phyloP scores from a whole-genome alignment of 1,140 invertebrate species.

The Drosophila grimshawi region DNA sequence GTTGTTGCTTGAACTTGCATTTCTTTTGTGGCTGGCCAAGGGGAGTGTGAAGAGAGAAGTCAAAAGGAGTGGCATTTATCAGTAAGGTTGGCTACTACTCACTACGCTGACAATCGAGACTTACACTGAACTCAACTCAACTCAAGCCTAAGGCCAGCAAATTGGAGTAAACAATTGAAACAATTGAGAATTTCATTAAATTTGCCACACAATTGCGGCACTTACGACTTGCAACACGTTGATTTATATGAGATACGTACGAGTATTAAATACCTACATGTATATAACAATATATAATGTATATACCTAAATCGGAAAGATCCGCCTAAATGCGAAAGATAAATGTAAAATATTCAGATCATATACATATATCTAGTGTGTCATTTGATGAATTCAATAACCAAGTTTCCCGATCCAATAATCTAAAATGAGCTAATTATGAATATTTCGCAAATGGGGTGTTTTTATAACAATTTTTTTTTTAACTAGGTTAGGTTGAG shows the following conservation, averaged over 20 bases:
- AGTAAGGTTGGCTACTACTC: conserved; percentile 11
- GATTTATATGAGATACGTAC: background rate
- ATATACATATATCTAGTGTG: no score
- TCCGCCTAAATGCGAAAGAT: no score
- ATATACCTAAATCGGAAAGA: conserved; percentile 9
- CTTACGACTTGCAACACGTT: conserved; percentile 31
- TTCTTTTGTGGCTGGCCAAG: conserved; percentile 1
- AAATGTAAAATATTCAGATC: no score
- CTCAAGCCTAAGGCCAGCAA: conserved; percentile 33
- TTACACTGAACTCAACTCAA: conserved; percentile 29
- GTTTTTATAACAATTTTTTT: background rate
- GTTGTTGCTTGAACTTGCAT: conserved; percentile 28
- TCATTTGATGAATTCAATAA: background rate
- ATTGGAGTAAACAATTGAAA: background rate
- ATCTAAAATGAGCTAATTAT: conserved; percentile 1
- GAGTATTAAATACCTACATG: conserved; percentile 18
- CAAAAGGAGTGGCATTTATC: conserved; percentile 9
- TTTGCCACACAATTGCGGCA: conserved; percentile 8
- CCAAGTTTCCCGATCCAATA: background rate
- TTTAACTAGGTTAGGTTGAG: conserved; percentile 7
- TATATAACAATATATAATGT: conserved; percentile 4
- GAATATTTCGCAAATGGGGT: no score
- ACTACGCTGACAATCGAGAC: conserved; percentile 13
- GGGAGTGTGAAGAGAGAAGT: conserved; percentile 4
- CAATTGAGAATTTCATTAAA: no score